Conservation (phyloP, 2,797 vertebrate species). For the Myoxocephalus aenaeus region DNA sequence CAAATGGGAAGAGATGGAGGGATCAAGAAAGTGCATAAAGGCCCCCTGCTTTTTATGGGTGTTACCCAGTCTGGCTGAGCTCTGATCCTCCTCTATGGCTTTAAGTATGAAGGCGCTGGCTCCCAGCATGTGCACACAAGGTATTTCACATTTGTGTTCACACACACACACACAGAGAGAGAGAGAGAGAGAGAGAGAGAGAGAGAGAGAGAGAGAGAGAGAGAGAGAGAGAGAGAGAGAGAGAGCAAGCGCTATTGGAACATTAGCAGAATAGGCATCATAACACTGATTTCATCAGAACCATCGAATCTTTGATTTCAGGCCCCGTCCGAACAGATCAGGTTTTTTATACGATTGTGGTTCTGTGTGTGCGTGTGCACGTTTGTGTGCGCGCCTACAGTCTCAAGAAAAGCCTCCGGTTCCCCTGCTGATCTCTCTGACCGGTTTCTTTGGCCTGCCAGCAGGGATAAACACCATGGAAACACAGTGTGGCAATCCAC, state of each 20-base stretch:
- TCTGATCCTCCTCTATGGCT: constrained; percentile 55
- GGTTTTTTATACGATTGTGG: background rate
- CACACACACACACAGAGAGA: constrained; percentile 20
- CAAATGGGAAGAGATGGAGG: constrained; percentile 70
- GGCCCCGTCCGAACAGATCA: background rate
- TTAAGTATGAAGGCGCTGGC: constrained; percentile 42
- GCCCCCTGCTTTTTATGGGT: constrained; percentile 75
- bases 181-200: too few species aligned
- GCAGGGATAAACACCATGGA: constrained; percentile 5
- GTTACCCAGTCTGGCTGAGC: constrained; percentile 68
- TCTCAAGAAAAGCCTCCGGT: background rate
- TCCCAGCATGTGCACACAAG: constrained; percentile 51
- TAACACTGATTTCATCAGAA: constrained; percentile 8
- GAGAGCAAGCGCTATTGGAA: background rate
- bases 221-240: too few species aligned
- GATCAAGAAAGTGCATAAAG: constrained; percentile 75
- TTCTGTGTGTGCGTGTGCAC: background rate
- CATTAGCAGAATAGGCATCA: background rate
- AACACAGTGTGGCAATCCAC: background rate
- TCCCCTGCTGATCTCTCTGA: constrained; percentile 4
- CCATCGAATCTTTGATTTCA: constrained; percentile 1
- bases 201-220: too few species aligned
- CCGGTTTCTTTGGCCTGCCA: constrained; percentile 12
- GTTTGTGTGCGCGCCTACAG: background rate
- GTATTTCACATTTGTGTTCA: constrained; percentile 24